Evolutionary conservation across 2,888 invertebrate species (phyloP).

Genomic region (Drosophila neonasuta): DNA sequence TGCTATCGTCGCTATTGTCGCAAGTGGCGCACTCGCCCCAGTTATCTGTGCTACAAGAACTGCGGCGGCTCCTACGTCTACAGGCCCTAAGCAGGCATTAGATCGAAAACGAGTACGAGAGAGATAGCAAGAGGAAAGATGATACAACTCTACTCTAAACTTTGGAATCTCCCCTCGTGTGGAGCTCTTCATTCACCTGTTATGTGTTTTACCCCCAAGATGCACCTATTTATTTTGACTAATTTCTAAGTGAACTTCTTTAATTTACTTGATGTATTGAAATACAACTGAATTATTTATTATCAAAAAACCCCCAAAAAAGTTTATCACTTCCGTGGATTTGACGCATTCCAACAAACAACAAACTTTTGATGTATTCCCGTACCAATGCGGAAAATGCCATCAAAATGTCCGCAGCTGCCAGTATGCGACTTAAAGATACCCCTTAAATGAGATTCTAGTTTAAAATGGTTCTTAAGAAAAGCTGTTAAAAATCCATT

Average conservation of each 20-base stretch:
- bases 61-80: constrained; percentile 52
- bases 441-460: neutral
- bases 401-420: neutral
- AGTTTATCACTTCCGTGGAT: constrained; percentile 28
- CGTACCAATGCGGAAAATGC: neutral
- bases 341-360: neutral
- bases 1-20: constrained; percentile 72
- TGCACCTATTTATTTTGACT: constrained; percentile 54
- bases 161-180: neutral
- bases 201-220: constrained; percentile 21
- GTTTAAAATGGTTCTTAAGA: neutral
- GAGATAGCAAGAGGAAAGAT: neutral
- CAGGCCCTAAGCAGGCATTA: constrained; percentile 38
- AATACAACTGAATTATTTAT: constrained; percentile 62
- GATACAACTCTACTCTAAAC: neutral
- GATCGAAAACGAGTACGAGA: constrained; percentile 11
- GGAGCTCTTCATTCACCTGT: constrained; percentile 23
- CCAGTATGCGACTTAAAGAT: neutral
- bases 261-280: constrained; percentile 46
- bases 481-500: no score
- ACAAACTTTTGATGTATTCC: constrained; percentile 10
- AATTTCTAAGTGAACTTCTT: constrained; percentile 58
- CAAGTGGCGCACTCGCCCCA: constrained; percentile 67
- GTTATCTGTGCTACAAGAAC: constrained; percentile 59
- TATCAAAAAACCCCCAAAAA: constrained; percentile 26